Evolutionary conservation across 2,113 vertebrate species (phyloP), one percentile per base, ranked within the genome.

Genomic region (Galeopterus variegatus): DNA sequence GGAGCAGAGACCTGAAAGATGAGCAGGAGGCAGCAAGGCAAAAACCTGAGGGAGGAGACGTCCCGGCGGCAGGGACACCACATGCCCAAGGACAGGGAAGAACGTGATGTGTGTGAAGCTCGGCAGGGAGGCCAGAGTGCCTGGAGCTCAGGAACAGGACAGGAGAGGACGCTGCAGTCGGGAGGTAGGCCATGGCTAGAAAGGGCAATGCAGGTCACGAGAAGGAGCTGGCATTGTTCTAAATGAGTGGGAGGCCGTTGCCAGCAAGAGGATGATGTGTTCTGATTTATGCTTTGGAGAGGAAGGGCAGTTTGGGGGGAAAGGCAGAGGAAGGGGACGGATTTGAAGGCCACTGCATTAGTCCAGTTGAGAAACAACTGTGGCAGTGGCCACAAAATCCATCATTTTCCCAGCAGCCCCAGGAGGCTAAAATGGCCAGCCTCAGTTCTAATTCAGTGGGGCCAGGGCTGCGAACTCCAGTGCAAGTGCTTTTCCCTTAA

Each of bases 121-220:
- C 54, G 15, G 18, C 0, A 1, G 70, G 70, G 77, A 56, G 60
- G 67, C 41, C 3, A 0, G 21, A 1, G 18, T 21, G 80, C 0
- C 24, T 1, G 12, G 75, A 24, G 69, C 77, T 52, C 24, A 12
- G 50, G 28, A 14, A 5, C 15, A 1, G 50, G 26, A 5, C n/a
- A 19, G 50, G 76, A 18, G 52, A 76, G 3, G 82, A 24, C 2
- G 0, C 60, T 52, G 48, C 33, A 9, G 23, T 18, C 0, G 3
- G n/a, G 18, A 31, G 77, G 14, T 10, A 13, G 50, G 14, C 15
- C 8, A 21, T 21, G 50, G 45, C 56, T 5, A 4, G 28, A 64
- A 36, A 58, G 72, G 60, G 28, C 69, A 17, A 12, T 3, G 5
- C 6, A 3, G 60, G 60, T 54, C 73, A 58, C 10, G 0, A 62